phyloP scores from a whole-genome alignment of 37 sponge, comb jelly and placozoan species.

The Aphrocallistes beatrix region DNA sequence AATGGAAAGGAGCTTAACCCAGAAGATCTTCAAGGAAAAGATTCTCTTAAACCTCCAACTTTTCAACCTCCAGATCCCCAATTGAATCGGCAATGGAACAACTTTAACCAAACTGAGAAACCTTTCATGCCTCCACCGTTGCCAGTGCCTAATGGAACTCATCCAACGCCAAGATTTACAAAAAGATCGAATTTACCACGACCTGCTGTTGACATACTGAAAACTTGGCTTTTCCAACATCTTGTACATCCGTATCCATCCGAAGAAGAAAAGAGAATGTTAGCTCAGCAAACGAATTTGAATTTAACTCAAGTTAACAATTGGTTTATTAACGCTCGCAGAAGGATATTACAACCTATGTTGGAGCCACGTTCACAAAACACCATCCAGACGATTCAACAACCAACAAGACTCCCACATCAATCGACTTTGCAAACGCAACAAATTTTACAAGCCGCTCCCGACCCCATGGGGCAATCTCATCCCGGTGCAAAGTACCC shows the following conservation, averaged over 20 bases:
- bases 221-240: slow-evolving; percentile 28
- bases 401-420: neutral
- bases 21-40: neutral
- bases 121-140: neutral
- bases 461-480: neutral
- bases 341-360: slow-evolving; percentile 29
- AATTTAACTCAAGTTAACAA: slow-evolving; percentile 38
- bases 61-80: neutral
- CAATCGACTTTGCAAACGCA: neutral
- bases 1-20: neutral
- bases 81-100: neutral
- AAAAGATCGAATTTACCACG: slow-evolving; percentile 21
- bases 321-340: slow-evolving; percentile 52
- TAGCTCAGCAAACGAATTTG: slow-evolving; percentile 32
- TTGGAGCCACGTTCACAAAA: neutral
- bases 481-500: neutral
- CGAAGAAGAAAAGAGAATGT: slow-evolving; percentile 31
- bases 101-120: neutral
- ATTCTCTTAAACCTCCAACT: neutral
- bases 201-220: slow-evolving; percentile 21
- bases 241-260: slow-evolving; percentile 33
- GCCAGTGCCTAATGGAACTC: neutral
- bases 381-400: neutral
- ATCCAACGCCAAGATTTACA: neutral
- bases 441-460: neutral